Evolutionary conservation across 2,888 invertebrate species (phyloP).

Genomic region (Chloroclysta siterata): DNA sequence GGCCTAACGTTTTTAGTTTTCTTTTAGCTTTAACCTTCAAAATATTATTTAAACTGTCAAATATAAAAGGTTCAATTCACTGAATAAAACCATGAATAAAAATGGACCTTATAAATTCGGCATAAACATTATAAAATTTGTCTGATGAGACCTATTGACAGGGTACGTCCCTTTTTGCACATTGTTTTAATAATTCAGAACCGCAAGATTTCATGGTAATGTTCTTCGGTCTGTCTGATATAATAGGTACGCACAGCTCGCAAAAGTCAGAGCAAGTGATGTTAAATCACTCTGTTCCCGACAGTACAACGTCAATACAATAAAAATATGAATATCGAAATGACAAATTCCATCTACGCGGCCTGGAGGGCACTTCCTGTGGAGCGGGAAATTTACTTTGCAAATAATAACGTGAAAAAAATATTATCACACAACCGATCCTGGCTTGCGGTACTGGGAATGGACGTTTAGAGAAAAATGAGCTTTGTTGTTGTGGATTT

Average conservation of each 20-base stretch:
- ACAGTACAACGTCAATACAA: conserved; percentile 31
- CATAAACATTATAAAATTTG: too few species aligned
- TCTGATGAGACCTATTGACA: too few species aligned
- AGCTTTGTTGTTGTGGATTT: conserved; percentile 1
- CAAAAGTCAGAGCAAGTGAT: conserved; percentile 12
- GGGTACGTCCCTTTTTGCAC: too few species aligned
- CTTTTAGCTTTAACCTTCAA: too few species aligned
- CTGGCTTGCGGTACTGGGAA: conserved; percentile 2
- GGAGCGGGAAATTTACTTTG: conserved; percentile 47
- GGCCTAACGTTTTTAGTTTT: too few species aligned
- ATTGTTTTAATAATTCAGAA: too few species aligned
- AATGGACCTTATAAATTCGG: too few species aligned
- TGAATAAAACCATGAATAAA: too few species aligned
- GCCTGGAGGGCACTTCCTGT: conserved; percentile 42
- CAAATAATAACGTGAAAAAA: conserved; percentile 46
- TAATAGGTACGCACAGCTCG: neutral
- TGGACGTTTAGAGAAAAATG: neutral
- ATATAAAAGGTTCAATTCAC: too few species aligned
- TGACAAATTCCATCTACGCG: conserved; percentile 42
- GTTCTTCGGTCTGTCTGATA: neutral
- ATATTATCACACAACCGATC: conserved; percentile 45
- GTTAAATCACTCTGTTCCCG: conserved; percentile 12
- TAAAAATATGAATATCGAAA: conserved; percentile 44
- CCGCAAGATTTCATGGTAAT: too few species aligned
- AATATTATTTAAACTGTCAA: too few species aligned